phyloP scores from a whole-genome alignment of 1,140 invertebrate genomes.

The Tetramorium simillimum region DNA sequence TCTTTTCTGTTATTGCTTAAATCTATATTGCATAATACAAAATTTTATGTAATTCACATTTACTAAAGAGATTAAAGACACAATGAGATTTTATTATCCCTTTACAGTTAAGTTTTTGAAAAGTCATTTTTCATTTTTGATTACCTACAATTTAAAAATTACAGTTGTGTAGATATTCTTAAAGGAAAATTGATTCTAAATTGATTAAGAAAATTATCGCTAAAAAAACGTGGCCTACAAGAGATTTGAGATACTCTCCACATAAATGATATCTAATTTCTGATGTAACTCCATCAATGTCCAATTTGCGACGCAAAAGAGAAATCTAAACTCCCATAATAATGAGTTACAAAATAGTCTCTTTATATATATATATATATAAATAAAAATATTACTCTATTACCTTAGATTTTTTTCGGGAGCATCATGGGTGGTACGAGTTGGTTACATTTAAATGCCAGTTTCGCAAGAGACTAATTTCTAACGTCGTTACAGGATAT shows the following conservation, averaged over 20 bases:
- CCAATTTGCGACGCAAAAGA: constrained; percentile 10
- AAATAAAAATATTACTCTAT: constrained; percentile 21
- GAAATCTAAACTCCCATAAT: neutral
- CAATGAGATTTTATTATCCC: neutral
- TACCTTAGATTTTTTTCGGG: neutral
- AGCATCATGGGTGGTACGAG: constrained; percentile 29
- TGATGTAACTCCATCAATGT: neutral
- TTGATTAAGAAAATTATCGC: neutral
- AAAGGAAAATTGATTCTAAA: neutral
- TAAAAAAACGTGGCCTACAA: neutral
- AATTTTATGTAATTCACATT: neutral
- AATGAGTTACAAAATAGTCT: constrained; percentile 5
- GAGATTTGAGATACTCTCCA: neutral
- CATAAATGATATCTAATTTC: neutral
- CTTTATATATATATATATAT: neutral
- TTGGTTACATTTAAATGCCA: constrained; percentile 43
- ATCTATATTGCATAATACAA: neutral
- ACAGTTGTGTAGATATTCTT: neutral
- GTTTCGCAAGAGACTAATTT: constrained; percentile 54
- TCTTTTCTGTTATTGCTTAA: neutral
- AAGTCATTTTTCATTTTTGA: constrained; percentile 2
- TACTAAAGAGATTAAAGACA: neutral
- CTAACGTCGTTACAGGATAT: constrained; percentile 52
- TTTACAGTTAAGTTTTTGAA: neutral
- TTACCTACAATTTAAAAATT: neutral